Percentiles rank a stretch among this genome's conserved stretches.
These are phyloP conservation scores for Elysia crispata DNA, from an alignment of 2,888 invertebrate genomes.

Conservation along the genomic window DNA sequence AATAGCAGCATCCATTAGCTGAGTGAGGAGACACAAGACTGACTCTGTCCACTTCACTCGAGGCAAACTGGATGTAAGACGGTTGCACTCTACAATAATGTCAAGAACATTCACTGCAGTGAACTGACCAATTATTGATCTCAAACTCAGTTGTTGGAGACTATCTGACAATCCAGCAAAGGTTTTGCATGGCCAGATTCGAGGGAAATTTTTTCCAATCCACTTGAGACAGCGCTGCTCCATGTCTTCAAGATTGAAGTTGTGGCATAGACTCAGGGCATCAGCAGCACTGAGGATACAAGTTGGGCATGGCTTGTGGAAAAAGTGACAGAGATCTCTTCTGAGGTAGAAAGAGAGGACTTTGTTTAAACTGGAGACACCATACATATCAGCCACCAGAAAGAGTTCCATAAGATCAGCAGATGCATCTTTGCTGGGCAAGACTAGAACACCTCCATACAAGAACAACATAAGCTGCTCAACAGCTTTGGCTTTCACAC, in stretches of 20 bases:
- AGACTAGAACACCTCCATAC: constrained; percentile 90
- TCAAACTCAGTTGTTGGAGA: constrained; percentile 71
- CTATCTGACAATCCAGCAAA: constrained; percentile 91
- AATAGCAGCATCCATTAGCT: constrained; percentile 88
- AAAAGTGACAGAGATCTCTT: constrained; percentile 43
- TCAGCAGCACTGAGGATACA: constrained; percentile 92
- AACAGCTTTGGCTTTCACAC: constrained; percentile 81
- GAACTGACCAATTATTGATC: constrained; percentile 73
- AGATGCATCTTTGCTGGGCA: not conserved
- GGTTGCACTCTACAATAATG: constrained; percentile 90
- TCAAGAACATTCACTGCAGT: constrained; percentile 89
- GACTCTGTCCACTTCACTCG: constrained; percentile 90
- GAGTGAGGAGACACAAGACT: constrained; percentile 87
- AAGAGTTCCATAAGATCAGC: constrained; percentile 32
- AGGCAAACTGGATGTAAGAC: constrained; percentile 86
- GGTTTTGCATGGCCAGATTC: constrained; percentile 93
- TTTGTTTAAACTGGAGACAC: constrained; percentile 16
- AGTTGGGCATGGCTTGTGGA: constrained; percentile 88
- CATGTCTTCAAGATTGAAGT: constrained; percentile 91
- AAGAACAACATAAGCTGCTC: constrained; percentile 95
- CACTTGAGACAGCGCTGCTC: constrained; percentile 91
- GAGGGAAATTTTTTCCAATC: constrained; percentile 90
- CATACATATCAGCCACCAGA: constrained; percentile 45
- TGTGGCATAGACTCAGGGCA: constrained; percentile 89
- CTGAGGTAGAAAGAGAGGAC: constrained; percentile 40